These are phyloP conservation scores for Heliconius melpomene DNA, from an alignment of 1,140 invertebrate genomes.

Conservation along the genomic window DNA sequence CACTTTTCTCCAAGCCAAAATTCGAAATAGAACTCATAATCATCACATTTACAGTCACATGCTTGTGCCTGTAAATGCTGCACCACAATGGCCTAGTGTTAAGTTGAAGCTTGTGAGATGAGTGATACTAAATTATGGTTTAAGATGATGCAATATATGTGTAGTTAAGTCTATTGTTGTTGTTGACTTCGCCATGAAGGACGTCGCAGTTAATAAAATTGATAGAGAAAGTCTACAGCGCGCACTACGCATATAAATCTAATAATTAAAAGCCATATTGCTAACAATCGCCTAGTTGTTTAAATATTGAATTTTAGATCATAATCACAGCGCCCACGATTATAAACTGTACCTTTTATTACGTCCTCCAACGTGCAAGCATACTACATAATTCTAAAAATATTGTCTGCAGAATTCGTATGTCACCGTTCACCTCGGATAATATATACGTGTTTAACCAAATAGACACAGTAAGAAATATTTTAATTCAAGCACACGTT, in stretches of 20 bases:
- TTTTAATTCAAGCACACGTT: background rate
- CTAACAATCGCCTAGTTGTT: background rate
- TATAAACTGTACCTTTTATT: conserved; percentile 55
- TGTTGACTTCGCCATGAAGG: conserved; percentile 50
- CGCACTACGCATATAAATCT: conserved; percentile 43
- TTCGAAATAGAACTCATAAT: too few species aligned
- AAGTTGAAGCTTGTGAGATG: background rate
- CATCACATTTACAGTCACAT: too few species aligned
- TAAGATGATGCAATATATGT: conserved; percentile 34
- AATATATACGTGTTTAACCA: conserved; percentile 36
- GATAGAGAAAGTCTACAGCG: conserved; percentile 57
- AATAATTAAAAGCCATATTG: conserved; percentile 16
- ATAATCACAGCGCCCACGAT: conserved; percentile 30
- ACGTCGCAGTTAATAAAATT: conserved; percentile 52
- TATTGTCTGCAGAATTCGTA: conserved; percentile 73
- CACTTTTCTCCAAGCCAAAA: too few species aligned
- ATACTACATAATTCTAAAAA: conserved; percentile 76
- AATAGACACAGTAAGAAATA: background rate
- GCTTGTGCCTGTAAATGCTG: too few species aligned
- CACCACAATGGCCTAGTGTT: too few species aligned
- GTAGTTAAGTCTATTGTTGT: conserved; percentile 35
- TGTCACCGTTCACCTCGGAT: conserved; percentile 66
- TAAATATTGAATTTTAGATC: conserved; percentile 22
- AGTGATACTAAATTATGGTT: background rate
- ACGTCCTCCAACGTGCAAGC: conserved; percentile 68